Percentiles rank a stretch among this genome's conserved stretches.
phyloP scores from a whole-genome alignment of 2,113 vertebrate genomes.

The Cranoglanis bouderius region DNA sequence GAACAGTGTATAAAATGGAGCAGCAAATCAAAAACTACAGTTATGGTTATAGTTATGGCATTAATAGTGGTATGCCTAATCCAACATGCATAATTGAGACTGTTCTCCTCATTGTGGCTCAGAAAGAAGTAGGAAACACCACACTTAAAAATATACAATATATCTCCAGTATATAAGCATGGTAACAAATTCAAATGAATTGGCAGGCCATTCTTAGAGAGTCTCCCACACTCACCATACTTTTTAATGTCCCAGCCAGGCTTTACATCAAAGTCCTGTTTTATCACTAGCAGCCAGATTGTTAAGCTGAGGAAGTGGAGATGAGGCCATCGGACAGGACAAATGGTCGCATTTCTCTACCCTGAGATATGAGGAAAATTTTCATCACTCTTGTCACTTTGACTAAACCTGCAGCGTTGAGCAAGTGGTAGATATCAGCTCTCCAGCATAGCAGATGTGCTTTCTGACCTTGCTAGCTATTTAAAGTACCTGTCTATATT shows the following conservation, averaged over 20 bases:
- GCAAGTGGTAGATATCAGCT: neutral
- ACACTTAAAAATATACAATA: neutral
- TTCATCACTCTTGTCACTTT: constrained; percentile 28
- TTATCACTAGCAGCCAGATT: constrained; percentile 50
- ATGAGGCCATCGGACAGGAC: constrained; percentile 23
- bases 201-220: constrained; percentile 15
- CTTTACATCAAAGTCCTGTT: constrained; percentile 49
- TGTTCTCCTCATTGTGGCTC: neutral
- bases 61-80: neutral
- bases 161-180: neutral
- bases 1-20: neutral
- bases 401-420: constrained; percentile 4
- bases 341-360: constrained; percentile 24
- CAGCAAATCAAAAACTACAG: neutral
- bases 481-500: constrained; percentile 27
- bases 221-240: constrained; percentile 16
- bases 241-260: constrained; percentile 30
- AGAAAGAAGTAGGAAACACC: neutral
- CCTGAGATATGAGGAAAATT: constrained; percentile 28
- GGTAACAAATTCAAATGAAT: constrained; percentile 20
- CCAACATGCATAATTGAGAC: neutral
- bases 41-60: neutral
- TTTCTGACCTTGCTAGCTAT: constrained; percentile 35
- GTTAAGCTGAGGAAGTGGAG: neutral
- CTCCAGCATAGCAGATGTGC: neutral